Evolutionary conservation across 1,140 invertebrate species (phyloP).

Genomic region (Berghia stephanieae): DNA sequence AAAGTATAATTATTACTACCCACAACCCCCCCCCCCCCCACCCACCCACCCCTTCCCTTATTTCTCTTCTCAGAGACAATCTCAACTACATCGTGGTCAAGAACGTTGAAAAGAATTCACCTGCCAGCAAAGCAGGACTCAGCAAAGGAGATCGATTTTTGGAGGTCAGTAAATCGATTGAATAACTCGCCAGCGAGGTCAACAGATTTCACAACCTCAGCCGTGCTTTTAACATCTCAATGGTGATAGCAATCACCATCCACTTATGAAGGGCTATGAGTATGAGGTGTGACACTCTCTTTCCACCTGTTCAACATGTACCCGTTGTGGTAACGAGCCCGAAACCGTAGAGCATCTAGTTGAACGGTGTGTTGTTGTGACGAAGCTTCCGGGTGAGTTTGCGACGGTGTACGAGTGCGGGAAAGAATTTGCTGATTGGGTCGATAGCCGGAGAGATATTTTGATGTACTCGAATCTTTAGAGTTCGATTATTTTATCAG

Average conservation of each 20-base stretch:
- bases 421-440: too few relatives aligned
- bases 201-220: background rate
- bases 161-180: constrained; percentile 33
- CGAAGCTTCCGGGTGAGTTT: too few relatives aligned
- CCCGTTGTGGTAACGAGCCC: too few relatives aligned
- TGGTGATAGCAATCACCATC: background rate
- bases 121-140: constrained; percentile 44
- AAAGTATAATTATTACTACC: too few relatives aligned
- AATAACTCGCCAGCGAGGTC: background rate
- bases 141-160: constrained; percentile 38
- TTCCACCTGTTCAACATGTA: too few relatives aligned
- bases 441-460: background rate
- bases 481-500: background rate
- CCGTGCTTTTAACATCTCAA: background rate
- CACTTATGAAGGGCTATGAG: background rate
- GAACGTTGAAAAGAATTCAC: constrained; percentile 41
- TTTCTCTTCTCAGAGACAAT: too few relatives aligned
- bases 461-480: background rate
- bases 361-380: too few relatives aligned
- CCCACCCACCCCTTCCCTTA: too few relatives aligned
- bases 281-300: background rate
- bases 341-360: too few relatives aligned
- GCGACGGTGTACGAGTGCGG: too few relatives aligned
- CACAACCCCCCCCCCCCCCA: too few relatives aligned
- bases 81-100: constrained; percentile 41